Conservation (phyloP, 2,113 vertebrate species). For the Egretta garzetta region DNA sequence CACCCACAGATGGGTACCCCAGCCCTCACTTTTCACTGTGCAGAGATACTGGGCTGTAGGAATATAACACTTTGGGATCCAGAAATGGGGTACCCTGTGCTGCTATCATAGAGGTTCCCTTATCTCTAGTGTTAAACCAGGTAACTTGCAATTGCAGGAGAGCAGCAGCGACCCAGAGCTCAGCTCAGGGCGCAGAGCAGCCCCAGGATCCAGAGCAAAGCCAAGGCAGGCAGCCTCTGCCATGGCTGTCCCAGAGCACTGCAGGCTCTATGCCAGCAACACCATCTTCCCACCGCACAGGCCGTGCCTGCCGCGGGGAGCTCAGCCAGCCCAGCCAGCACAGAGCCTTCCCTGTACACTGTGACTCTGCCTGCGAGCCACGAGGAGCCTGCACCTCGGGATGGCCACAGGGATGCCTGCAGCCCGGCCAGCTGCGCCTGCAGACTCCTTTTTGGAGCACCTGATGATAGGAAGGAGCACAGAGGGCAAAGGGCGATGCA, state of each 20-base stretch:
- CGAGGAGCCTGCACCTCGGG: rapidly evolving
- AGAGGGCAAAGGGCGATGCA: not conserved
- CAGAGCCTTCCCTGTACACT: not conserved
- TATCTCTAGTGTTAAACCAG: not conserved
- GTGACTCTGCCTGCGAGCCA: not conserved
- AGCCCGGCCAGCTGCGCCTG: not conserved
- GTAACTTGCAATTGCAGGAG: not conserved
- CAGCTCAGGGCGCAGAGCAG: not conserved
- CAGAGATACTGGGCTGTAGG: not conserved
- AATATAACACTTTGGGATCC: not conserved
- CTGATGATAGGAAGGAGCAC: not conserved
- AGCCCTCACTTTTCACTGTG: not conserved
- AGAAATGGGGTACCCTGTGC: not conserved
- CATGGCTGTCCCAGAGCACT: not conserved
- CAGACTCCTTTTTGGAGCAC: not conserved
- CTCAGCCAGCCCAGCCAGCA: rapidly evolving
- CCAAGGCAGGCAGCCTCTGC: not conserved
- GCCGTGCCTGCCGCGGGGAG: not conserved
- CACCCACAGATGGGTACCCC: rapidly evolving
- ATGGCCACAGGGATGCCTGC: rapidly evolving
- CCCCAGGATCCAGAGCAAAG: not conserved
- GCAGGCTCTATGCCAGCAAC: rapidly evolving
- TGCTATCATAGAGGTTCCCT: not conserved
- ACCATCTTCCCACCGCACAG: rapidly evolving
- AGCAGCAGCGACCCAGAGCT: not conserved